Percentiles rank a stretch among this genome's conserved stretches.
phyloP scores from a whole-genome alignment of 2,888 invertebrate species.

The Dastarcus helophoroides region DNA sequence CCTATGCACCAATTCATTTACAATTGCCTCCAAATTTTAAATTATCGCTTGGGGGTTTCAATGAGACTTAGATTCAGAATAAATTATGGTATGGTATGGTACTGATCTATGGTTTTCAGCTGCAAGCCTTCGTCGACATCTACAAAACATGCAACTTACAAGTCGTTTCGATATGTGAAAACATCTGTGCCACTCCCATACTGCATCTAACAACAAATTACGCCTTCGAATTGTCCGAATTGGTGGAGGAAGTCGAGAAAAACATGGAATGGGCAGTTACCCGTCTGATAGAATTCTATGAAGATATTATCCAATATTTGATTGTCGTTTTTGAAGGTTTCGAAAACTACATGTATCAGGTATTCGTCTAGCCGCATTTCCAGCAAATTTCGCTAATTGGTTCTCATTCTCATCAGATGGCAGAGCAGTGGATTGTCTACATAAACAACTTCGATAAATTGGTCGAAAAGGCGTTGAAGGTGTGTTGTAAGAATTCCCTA shows the following conservation, averaged over 20 bases:
- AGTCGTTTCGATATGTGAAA: constrained; percentile 59
- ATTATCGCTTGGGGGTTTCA: too few species aligned
- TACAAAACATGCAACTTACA: constrained; percentile 73
- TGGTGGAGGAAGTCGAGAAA: constrained; percentile 41
- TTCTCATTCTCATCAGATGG: too few species aligned
- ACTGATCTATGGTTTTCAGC: too few species aligned
- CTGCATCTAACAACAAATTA: constrained; percentile 51
- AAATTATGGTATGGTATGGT: too few species aligned
- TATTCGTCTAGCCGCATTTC: too few species aligned
- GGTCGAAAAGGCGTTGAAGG: constrained; percentile 61
- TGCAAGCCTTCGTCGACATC: constrained; percentile 67
- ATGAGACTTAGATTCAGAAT: too few species aligned
- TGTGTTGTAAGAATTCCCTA: constrained; percentile 56
- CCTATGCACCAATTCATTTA: too few species aligned
- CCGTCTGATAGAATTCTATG: constrained; percentile 47
- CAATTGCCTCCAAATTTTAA: too few species aligned
- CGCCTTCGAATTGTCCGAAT: constrained; percentile 46
- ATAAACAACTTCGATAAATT: constrained; percentile 63
- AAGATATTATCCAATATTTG: constrained; percentile 54
- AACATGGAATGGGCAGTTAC: constrained; percentile 42
- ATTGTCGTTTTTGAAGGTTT: constrained; percentile 64
- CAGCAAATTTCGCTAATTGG: too few species aligned
- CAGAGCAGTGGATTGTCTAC: constrained; percentile 65
- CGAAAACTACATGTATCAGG: constrained; percentile 49
- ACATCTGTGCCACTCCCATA: constrained; percentile 56